A percentile compares a stretch with the other conserved stretches of the same genome.
Evolutionary conservation across 35 echinoderm and acorn worm genomes (phyloP).

Genomic region (Lytechinus variegatus): DNA sequence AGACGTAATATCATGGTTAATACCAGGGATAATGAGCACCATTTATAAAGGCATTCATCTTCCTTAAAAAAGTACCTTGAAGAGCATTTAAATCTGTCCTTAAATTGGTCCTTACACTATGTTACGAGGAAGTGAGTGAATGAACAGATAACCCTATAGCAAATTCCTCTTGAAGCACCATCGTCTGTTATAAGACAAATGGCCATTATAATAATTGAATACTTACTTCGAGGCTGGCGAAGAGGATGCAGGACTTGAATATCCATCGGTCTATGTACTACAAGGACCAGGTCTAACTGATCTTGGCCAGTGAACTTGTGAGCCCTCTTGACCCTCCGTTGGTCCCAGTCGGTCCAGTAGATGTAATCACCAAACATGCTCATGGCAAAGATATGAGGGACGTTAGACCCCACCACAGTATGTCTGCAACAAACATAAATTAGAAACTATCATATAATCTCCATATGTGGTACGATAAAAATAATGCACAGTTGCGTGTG

Average conservation of each 20-base stretch:
- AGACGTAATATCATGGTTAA: too few relatives aligned
- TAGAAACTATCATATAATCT: too few relatives aligned
- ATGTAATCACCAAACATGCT: constrained; percentile 81
- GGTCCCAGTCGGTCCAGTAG: constrained; percentile 92
- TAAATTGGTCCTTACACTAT: too few relatives aligned
- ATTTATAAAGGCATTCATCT: too few relatives aligned
- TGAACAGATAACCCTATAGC: background rate
- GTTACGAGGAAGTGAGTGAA: background rate
- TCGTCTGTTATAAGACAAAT: background rate
- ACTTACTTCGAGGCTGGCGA: constrained; percentile 62
- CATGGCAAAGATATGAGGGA: constrained; percentile 91
- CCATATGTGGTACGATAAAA: too few relatives aligned
- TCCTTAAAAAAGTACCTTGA: too few relatives aligned
- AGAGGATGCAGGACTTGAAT: constrained; percentile 83
- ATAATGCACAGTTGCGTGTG: too few relatives aligned
- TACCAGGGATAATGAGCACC: too few relatives aligned
- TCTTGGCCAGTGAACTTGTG: constrained; percentile 78
- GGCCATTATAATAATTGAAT: background rate
- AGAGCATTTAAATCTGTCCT: too few relatives aligned
- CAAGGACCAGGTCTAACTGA: constrained; percentile 42
- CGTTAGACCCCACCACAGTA: constrained; percentile 55
- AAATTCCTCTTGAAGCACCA: background rate
- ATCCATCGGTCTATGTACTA: constrained; percentile 75
- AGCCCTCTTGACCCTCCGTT: constrained; percentile 66
- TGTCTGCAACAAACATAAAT: constrained; percentile 42